Base-by-base conservation (phyloP, 2,113 vertebrate species). In the Chaenocephalus aceratus region DNA sequence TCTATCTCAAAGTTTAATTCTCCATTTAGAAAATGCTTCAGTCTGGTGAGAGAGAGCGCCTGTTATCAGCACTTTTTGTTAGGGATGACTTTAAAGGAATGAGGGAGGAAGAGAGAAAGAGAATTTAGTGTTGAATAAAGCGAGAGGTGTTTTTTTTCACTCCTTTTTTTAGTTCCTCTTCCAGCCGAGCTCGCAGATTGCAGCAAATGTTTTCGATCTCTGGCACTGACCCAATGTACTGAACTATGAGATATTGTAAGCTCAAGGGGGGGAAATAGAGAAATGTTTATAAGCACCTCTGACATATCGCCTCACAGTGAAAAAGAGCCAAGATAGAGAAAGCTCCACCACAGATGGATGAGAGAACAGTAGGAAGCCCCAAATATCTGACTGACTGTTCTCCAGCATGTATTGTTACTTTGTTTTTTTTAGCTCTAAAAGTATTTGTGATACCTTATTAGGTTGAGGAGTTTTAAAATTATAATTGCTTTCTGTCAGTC, bases 161-260 rank as follows among this genome's bases (percentile, higher is more conserved):
- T n/a, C 12, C 23, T 51, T 66, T 78, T 45, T 26, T 10, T 49
- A 52, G 8, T 71, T 72, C 60, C 48, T 52, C 58, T 73, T 84
- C 72, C 62, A 65, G 77, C 57, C 70, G 11, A 80, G 73, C 69
- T 61, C 63, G 21, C 77, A 85, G 75, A 87, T 82, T 79, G 61
- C 72, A 78, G 75, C 64, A 82, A 88, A 77, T 79, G 72, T 87
- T 86, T 86, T 91, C 54, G 65, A 84, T 89, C 76, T 85, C 84
- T 87, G 90, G 82, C 86, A 67, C 63, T 78, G 84, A 90, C 80
- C 89, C 80, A 88, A 59, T 65, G 80, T 83, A 30, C 86, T 86
- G 77, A 89, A 85, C 86, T 77, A 34, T 67, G 72, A 86, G 88
- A 87, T 85, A 82, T 69, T 84, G 74, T 86, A 68, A 75, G 83